Base-by-base conservation (phyloP, 2,888 invertebrate genomes). In the Pheosia gnoma region DNA sequence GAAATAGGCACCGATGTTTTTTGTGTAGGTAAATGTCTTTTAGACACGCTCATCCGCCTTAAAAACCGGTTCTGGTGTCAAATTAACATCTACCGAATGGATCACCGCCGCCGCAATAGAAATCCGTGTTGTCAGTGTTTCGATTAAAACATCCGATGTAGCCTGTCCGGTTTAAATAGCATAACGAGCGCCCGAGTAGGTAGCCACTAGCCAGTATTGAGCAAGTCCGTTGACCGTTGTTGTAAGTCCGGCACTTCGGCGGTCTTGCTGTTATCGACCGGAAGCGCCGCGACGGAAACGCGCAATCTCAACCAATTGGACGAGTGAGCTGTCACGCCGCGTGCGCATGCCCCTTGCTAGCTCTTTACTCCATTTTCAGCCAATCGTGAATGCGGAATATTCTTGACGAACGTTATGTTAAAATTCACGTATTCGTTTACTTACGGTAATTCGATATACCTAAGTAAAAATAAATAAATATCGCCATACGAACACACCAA, bases 251-350 rank as follows among this genome's bases (percentile, higher is more conserved):
- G 74, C 74, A 71, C 80, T 79, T 75, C 78, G 79, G 75, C 75
- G 81, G 82, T 89, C 88, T 90, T 90, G 87, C 85, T 86, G 90
- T 87, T 92, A 92, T 91, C 91, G 85, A 77, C 84, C 93, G 93
- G 93, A 93, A 93, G 89, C 81, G 80, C 68, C 79, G 80, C 86
- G 86, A 82, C 93, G 93, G 93, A 93, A 91, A 85, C 84, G 82
- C 87, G 90, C 93, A 93, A 93, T 93, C 93, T 93, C 91, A 82
- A 87, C 91, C 92, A 93, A 93, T 93, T 93, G 93, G 92, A 87
- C 85, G 87, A 81, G 80, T 75, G 80, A 75, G 78, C 81, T 86
- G 91, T 91, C 93, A 93, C 89, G 93, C 87, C 79, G 84, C 75
- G 74, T 80, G 89, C 86, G 83, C 93, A 89, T 92, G 92, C 82